These are phyloP conservation scores for Polylopha cassiicola DNA, from an alignment of 2,888 invertebrate species.

Conservation along the genomic window DNA sequence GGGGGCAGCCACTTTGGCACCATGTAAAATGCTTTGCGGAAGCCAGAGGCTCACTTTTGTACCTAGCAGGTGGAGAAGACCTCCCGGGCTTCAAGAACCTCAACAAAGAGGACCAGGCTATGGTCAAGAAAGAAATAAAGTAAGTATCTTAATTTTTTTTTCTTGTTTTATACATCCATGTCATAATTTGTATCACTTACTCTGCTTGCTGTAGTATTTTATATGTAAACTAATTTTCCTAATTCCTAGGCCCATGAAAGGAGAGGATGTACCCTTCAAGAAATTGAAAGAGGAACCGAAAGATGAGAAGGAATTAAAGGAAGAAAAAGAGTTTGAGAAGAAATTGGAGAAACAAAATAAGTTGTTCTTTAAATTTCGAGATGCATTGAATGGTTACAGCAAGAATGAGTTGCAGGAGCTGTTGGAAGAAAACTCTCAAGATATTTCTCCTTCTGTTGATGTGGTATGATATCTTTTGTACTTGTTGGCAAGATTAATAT, in stretches of 20 bases:
- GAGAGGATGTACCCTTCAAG: conserved; percentile 80
- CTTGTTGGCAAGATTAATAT: conserved; percentile 9
- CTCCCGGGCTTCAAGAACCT: conserved; percentile 87
- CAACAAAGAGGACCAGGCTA: conserved; percentile 82
- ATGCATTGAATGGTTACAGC: conserved; percentile 61
- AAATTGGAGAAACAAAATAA: conserved; percentile 85
- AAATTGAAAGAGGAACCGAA: conserved; percentile 82
- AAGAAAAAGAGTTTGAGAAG: conserved; percentile 75
- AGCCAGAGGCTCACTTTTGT: conserved; percentile 82
- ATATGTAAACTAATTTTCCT: too few species aligned
- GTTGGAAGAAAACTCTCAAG: conserved; percentile 84
- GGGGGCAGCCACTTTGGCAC: conserved; percentile 92
- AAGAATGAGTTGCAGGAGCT: conserved; percentile 80
- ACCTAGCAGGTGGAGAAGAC: conserved; percentile 82
- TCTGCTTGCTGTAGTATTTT: too few species aligned
- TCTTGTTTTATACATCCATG: not conserved
- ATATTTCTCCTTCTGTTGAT: conserved; percentile 80
- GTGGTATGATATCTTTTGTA: conserved; percentile 71
- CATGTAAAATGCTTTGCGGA: conserved; percentile 94
- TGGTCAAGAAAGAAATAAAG: conserved; percentile 80
- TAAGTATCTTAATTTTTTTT: conserved; percentile 51
- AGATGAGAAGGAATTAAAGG: conserved; percentile 67
- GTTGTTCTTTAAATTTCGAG: conserved; percentile 56
- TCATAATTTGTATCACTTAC: too few species aligned
- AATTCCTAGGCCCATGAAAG: conserved; percentile 46